These are phyloP conservation scores for Oreotrochilus melanogaster DNA, from an alignment of 2,113 vertebrate species.

Conservation along the genomic window DNA sequence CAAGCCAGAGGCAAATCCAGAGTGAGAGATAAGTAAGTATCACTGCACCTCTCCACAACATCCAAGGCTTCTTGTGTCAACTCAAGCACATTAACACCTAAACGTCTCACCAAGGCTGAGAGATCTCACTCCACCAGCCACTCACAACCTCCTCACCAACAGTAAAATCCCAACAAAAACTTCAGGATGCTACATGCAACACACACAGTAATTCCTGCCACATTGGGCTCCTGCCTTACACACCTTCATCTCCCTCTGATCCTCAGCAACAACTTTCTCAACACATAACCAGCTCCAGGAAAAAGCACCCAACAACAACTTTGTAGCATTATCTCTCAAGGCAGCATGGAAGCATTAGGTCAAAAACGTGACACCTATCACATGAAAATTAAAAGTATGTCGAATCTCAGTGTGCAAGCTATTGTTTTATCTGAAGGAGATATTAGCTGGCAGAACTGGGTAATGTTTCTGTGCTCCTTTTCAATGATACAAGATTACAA, in stretches of 20 bases:
- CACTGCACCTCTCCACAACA: not conserved
- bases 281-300: not conserved
- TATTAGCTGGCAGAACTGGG: constrained; percentile 65
- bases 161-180: not conserved
- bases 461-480: constrained; percentile 18
- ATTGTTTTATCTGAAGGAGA: constrained; percentile 70
- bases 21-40: not conserved
- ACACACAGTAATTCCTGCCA: not conserved
- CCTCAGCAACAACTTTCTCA: constrained; percentile 28
- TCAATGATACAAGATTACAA: not conserved
- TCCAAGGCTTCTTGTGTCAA: not conserved
- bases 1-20: rapidly evolving
- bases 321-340: constrained; percentile 61
- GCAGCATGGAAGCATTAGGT: constrained; percentile 68
- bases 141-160: not conserved
- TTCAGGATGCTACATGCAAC: not conserved
- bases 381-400: constrained; percentile 72
- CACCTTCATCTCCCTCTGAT: constrained; percentile 54
- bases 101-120: not conserved
- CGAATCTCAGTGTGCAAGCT: constrained; percentile 65
- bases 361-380: constrained; percentile 72
- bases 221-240: not conserved
- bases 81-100: not conserved
- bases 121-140: not conserved
- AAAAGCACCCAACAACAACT: constrained; percentile 58